Evolutionary conservation across 2,888 invertebrate species (phyloP), one percentile per base, ranked within the genome.

Genomic region (Hofmannophila pseudospretella): DNA sequence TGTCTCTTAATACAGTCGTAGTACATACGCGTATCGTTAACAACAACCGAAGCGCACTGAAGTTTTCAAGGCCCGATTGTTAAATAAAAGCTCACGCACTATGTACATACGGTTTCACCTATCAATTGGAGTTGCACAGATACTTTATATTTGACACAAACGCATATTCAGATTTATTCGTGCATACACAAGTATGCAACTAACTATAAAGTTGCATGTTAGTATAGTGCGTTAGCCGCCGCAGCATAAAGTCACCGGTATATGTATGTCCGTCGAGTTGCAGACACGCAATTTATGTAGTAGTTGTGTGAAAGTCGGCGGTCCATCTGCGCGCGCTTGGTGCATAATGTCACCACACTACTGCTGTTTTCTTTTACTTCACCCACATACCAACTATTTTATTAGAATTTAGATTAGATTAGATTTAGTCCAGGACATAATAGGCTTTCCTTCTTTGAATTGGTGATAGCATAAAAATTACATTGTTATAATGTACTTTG

Each of bases 271-370:
- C 39, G 49, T 9, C n/a, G 3, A 7, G 39, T 36, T 41, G 38
- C 33, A 43, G 51, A 51, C 58, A 59, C 56, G 58, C 59, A 48
- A 63, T 50, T 51, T 37, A 3, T 9, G 26, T 10, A 26, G 4
- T 11, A 5, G 7, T 4, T 11, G 41, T 41, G 52, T 42, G 58
- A 58, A 58, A 58, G 54, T 54, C 34, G 34, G 33, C 41, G 37
- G 42, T 44, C 44, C 43, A 29, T 35, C 39, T 32, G 19, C 35
- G 35, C 29, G n/a, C 36, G 41, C 39, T 34, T 29, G 33, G 38
- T 34, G 36, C 35, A 26, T 42, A 49, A 42, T 47, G 41, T 32
- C 42, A 35, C 39, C 37, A 13, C n/a, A n/a, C n/a, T 20, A 20
- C n/a, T n/a, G 23, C 30, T 41, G 37, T 33, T 29, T 42, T 40